Percentiles rank a stretch among this genome's conserved stretches.
Conservation (phyloP, 2,113 vertebrate genomes). For the western clawed frog (Xenopus tropicalis) region DNA sequence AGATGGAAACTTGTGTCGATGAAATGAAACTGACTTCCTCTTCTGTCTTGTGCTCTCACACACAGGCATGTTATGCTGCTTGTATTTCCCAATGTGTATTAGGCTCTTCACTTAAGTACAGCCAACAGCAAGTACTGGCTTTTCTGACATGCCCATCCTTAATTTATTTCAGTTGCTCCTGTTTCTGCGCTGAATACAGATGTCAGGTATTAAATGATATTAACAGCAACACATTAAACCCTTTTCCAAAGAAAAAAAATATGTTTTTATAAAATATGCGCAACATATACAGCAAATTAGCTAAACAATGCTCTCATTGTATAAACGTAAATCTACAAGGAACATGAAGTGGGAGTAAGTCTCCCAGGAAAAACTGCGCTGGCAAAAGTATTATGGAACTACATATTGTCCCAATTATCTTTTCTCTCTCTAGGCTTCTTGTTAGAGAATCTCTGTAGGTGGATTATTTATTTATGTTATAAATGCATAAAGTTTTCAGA, state of each 20-base stretch:
- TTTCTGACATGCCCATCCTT: constrained; percentile 36
- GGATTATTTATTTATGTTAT: constrained; percentile 38
- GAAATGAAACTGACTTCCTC: constrained; percentile 75
- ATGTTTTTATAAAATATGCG: constrained; percentile 12
- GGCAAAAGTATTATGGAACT: constrained; percentile 17
- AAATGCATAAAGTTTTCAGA: constrained; percentile 2
- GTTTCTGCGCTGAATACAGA: constrained; percentile 32
- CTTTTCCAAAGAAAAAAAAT: not conserved
- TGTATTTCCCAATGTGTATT: constrained; percentile 54
- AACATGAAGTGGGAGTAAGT: constrained; percentile 27
- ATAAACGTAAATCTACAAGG: constrained; percentile 25
- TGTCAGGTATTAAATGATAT: constrained; percentile 33
- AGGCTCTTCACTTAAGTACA: constrained; percentile 39
- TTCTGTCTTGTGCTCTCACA: constrained; percentile 63
- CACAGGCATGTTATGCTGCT: constrained; percentile 60
- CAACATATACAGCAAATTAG: constrained; percentile 32
- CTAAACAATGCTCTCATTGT: constrained; percentile 32
- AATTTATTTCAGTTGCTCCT: constrained; percentile 30
- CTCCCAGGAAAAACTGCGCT: constrained; percentile 23
- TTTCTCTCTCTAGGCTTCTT: constrained; percentile 24
- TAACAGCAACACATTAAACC: constrained; percentile 14
- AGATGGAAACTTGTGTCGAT: constrained; percentile 72
- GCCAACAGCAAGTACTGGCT: constrained; percentile 32
- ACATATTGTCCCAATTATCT: constrained; percentile 38
- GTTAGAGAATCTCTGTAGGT: constrained; percentile 34